These are phyloP conservation scores for Calliphora vomitoria DNA, from an alignment of 2,888 invertebrate genomes.

Conservation along the genomic window DNA sequence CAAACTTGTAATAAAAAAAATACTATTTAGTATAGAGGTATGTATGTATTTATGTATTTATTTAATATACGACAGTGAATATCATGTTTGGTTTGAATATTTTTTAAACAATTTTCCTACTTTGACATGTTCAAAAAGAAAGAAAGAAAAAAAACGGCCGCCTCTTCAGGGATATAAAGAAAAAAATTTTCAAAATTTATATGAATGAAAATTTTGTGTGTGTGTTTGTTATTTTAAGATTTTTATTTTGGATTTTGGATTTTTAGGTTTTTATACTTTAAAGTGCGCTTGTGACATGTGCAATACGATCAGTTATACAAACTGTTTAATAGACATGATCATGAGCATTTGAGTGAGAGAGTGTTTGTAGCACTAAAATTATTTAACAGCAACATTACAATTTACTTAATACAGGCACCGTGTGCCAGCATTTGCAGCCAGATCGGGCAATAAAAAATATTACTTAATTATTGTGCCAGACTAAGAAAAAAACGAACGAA, in stretches of 20 bases:
- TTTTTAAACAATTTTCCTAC: constrained; percentile 40
- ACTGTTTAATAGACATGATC: constrained; percentile 6
- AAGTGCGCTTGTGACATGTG: constrained; percentile 66
- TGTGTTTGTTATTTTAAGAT: constrained; percentile 54
- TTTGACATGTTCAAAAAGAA: constrained; percentile 29
- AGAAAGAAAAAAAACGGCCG: not conserved
- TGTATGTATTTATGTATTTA: not conserved
- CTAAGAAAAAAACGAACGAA: constrained; percentile 68
- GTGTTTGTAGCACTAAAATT: constrained; percentile 16
- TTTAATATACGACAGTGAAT: not conserved
- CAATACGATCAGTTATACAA: not conserved
- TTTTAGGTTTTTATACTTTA: constrained; percentile 4
- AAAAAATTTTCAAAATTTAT: constrained; percentile 5
- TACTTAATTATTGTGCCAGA: constrained; percentile 82
- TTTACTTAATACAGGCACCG: not conserved
- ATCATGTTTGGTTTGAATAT: not conserved
- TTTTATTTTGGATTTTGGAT: not conserved
- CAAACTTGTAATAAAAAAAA: constrained; percentile 50
- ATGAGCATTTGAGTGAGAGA: not conserved
- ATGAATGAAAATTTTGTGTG: constrained; percentile 57
- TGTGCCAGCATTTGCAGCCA: constrained; percentile 9
- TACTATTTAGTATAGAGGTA: not conserved
- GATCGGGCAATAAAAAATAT: constrained; percentile 71
- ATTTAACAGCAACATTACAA: not conserved
- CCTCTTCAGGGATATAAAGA: constrained; percentile 14